phyloP scores from a whole-genome alignment of 2,113 vertebrate genomes.

The Narcine bancroftii region DNA sequence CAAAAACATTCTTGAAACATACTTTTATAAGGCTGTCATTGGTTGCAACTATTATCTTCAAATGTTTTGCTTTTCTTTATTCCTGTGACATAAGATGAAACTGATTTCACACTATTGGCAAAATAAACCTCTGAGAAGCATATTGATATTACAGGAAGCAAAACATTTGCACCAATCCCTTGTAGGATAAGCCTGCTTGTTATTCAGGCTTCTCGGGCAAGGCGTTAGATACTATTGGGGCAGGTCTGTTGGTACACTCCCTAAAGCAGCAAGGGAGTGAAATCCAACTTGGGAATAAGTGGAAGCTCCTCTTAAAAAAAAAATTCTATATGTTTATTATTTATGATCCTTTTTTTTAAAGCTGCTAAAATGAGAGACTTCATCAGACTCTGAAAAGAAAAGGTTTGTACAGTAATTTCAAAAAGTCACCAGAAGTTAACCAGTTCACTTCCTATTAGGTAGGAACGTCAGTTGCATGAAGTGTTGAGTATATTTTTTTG shows the following conservation, averaged over 20 bases:
- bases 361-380: neutral
- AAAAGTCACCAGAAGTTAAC: conserved; percentile 52
- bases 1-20: neutral
- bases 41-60: neutral
- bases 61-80: neutral
- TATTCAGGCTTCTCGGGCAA: conserved; percentile 48
- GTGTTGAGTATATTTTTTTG: neutral
- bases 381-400: neutral
- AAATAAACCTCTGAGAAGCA: conserved; percentile 42
- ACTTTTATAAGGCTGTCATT: neutral
- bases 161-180: conserved; percentile 43
- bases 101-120: conserved; percentile 44
- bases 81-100: conserved; percentile 38
- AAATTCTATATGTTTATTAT: neutral
- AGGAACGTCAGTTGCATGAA: conserved; percentile 43
- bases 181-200: conserved; percentile 42
- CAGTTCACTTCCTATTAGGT: conserved; percentile 52
- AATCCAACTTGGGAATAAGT: conserved; percentile 44
- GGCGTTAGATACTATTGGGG: conserved; percentile 41
- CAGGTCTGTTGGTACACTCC: conserved; percentile 40
- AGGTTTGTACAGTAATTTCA: conserved; percentile 49
- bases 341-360: neutral
- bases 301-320: conserved; percentile 45
- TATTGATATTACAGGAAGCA: conserved; percentile 36
- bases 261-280: conserved; percentile 40